Percentiles rank a stretch among this genome's conserved stretches.
phyloP scores from a whole-genome alignment of 2,113 vertebrate species.

The Uropsilus gracilis region DNA sequence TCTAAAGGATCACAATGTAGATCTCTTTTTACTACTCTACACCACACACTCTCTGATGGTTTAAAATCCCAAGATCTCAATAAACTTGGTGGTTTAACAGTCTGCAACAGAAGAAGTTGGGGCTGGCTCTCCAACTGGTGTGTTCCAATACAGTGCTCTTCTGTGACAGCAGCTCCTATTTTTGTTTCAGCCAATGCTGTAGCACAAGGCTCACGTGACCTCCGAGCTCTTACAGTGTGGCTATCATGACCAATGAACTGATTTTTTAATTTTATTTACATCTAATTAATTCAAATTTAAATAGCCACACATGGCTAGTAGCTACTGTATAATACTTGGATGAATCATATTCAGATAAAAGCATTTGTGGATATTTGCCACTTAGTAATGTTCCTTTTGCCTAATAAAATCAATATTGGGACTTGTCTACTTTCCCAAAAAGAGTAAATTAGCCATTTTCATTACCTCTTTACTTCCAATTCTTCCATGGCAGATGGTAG shows the following conservation, averaged over 20 bases:
- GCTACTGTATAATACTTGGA: neutral
- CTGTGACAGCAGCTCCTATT: fast-evolving
- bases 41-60: neutral
- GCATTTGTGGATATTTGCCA: conserved; percentile 60
- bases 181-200: fast-evolving
- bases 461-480: conserved; percentile 45
- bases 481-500: conserved; percentile 56
- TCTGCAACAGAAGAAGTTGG: neutral
- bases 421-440: conserved; percentile 66
- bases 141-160: neutral
- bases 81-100: neutral
- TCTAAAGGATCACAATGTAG: neutral
- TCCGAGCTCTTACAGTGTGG: neutral
- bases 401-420: conserved; percentile 64
- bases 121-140: neutral
- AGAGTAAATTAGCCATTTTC: conserved; percentile 73
- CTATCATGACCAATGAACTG: neutral
- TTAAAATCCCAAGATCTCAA: neutral
- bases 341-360: conserved; percentile 59
- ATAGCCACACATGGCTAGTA: neutral
- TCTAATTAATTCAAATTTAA: conserved; percentile 52
- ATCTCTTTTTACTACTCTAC: neutral
- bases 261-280: neutral
- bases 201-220: no score
- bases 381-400: conserved; percentile 55